Evolutionary conservation across 2,113 vertebrate species (phyloP), one percentile per base, ranked within the genome.

Genomic region (Nesogale talazaci): DNA sequence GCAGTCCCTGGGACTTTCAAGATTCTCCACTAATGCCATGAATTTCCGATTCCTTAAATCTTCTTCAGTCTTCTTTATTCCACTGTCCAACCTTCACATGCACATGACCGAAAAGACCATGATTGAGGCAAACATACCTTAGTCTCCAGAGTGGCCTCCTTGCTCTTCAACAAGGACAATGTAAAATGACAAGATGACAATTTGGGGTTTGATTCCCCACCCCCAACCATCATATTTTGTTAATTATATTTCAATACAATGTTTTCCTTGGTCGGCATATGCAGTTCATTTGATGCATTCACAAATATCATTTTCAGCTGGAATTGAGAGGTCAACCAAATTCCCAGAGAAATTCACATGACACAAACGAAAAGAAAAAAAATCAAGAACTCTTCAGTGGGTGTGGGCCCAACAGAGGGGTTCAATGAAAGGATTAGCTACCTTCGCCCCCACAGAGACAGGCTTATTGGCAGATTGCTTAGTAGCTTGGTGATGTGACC

Each of bases 391-490:
- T 46, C 23, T n/a, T 40, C 59, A 79, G 61, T 19, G 91, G 69
- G 75, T 85, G n/a, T 63, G 7, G 52, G 70, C 46, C 61, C 78
- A 46, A 84, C 42, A 84, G 72, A 52, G 89, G 83, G 81, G 69
- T 52, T 42, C 89, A 75, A 93, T 88, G 88, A 59, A 94, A 89
- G 84, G n/a, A 80, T 86, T 36, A 81, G 56, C 52, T 82, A 69
- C 27, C 38, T 56, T 89, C 29, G 65, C 29, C 31, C 31, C 36
- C 2, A 42, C 20, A 80, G 56, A 46, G 79, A 61, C 25, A 15
- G 59, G 34, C 40, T 65, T 69, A 65, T 42, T 57, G 56, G 67
- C 22, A 31, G 63, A 79, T 88, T 23, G 81, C 40, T 52, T 52
- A 61, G 23, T 6, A 20, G 17, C 59, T 25, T 61, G 59, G 40